Base-by-base conservation (phyloP, 2,113 vertebrate species). In the Dicentrarchus labrax region DNA sequence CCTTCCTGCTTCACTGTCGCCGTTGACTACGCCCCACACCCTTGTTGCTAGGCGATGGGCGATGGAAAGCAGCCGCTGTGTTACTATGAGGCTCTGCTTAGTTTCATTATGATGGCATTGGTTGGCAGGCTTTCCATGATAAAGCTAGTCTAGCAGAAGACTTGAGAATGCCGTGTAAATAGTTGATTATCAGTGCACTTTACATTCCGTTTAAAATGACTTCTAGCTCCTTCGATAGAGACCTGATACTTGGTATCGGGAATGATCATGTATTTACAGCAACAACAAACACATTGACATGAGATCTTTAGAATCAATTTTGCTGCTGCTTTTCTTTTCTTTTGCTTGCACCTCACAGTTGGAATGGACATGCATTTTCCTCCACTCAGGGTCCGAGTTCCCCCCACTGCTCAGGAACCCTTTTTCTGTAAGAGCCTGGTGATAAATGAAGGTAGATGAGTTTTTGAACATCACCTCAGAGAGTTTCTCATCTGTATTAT, bases 1-100 rank as follows among this genome's bases (percentile, higher is more conserved):
- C 47, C 68, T 57, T 76, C 56, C 36, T 64, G 67, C 69, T 54
- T 59, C 30, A 2, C 22, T 45, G 69, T 82, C 7, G 7, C 77
- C 9, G 8, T 45, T 57, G 82, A 78, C 90, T 30, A 84, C 72
- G 69, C 82, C 85, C 86, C 62, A 71, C 85, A 83, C 45, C 75
- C 87, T 86, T 91, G 91, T 93, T 93, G 89, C 91, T 90, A 93
- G 83, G 93, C 78, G 38, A 91, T 50, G 47, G 13, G 67, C 30
- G 81, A 84, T 88, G 54, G 81, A 79, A 76, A 89, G 76, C 86
- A 68, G 50, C 69, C 5, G 0, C 59, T 57, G 54, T 36, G 72
- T 45, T 72, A 39, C 67, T 54, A 0, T 38, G 57, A 72, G 66
- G n/a, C 4, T 13, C 6, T 4, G n/a, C 60, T 72, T 51, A 7